Conservation (phyloP, 2,797 vertebrate genomes). For the Tenualosa thibaudeaui region DNA sequence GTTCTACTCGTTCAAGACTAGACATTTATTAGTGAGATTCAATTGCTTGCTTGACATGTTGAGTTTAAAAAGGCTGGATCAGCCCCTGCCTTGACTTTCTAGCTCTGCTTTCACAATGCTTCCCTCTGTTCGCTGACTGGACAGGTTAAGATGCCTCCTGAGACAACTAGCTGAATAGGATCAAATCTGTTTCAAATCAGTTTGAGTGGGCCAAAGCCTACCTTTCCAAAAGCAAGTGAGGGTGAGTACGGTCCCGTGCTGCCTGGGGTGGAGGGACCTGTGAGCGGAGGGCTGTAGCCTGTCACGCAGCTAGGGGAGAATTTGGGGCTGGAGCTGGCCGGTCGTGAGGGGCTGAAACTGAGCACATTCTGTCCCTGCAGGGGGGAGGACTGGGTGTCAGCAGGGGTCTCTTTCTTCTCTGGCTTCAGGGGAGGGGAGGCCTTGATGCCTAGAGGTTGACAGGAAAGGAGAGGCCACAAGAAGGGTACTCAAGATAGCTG, state of each 20-base stretch:
- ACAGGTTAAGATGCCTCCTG: too few species aligned
- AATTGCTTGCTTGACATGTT: too few species aligned
- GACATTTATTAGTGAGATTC: too few species aligned
- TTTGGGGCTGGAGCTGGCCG: slow-evolving; percentile 84
- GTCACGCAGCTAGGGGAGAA: slow-evolving; percentile 81
- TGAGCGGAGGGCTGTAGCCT: slow-evolving; percentile 85
- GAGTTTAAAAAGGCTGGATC: too few species aligned
- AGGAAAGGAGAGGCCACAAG: neutral
- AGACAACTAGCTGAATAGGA: too few species aligned
- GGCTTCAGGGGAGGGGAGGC: slow-evolving; percentile 78
- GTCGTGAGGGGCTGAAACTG: slow-evolving; percentile 89
- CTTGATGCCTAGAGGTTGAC: slow-evolving; percentile 73
- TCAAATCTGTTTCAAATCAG: too few species aligned
- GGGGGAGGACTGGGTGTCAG: slow-evolving; percentile 74
- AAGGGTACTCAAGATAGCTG: neutral
- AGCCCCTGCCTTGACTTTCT: too few species aligned
- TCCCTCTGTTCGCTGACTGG: too few species aligned
- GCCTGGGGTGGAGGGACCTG: slow-evolving; percentile 70
- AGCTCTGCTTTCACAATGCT: too few species aligned
- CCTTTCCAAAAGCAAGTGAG: slow-evolving; percentile 76
- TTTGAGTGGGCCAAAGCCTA: slow-evolving; percentile 35
- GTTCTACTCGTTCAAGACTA: too few species aligned
- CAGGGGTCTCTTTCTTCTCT: slow-evolving; percentile 75
- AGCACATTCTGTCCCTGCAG: slow-evolving; percentile 92
- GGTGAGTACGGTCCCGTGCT: slow-evolving; percentile 73